Evolutionary conservation across 1,140 invertebrate genomes (phyloP).

Genomic region (Chrysomallon squamiferum): DNA sequence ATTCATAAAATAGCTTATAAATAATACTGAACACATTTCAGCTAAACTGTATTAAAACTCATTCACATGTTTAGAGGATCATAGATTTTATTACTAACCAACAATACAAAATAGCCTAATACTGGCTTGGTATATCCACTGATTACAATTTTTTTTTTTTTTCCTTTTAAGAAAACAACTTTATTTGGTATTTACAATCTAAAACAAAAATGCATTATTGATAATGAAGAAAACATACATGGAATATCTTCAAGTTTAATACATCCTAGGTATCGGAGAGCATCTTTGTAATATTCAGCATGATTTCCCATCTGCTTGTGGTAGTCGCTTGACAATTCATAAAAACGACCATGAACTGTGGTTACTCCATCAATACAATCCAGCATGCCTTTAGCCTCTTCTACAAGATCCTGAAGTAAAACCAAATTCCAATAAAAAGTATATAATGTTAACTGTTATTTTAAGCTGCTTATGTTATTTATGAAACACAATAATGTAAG

Average conservation of each 20-base stretch:
- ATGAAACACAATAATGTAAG: not conserved
- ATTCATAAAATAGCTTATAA: too few relatives aligned
- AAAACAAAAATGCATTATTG: too few relatives aligned
- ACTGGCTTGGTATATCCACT: too few relatives aligned
- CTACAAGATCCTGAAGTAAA: constrained; percentile 77
- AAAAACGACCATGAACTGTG: constrained; percentile 92
- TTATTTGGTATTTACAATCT: too few relatives aligned
- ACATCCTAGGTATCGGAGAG: constrained; percentile 94
- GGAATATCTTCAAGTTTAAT: constrained; percentile 76
- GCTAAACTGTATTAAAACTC: not conserved
- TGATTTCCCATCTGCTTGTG: constrained; percentile 86
- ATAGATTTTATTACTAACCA: too few relatives aligned
- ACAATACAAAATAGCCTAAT: too few relatives aligned
- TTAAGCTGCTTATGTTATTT: not conserved
- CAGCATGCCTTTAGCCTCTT: constrained; percentile 85
- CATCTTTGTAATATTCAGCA: constrained; percentile 92
- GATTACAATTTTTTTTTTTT: too few relatives aligned
- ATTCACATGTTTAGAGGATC: not conserved
- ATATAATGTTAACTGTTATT: not conserved
- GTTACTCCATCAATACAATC: constrained; percentile 91
- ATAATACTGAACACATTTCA: too few relatives aligned
- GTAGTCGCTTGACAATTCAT: constrained; percentile 91
- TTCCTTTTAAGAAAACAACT: too few relatives aligned
- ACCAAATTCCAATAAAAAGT: not conserved
- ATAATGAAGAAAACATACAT: constrained; percentile 46